Evolutionary conservation across 2,888 invertebrate species (phyloP).

Genomic region (Alentia gelatinosa): DNA sequence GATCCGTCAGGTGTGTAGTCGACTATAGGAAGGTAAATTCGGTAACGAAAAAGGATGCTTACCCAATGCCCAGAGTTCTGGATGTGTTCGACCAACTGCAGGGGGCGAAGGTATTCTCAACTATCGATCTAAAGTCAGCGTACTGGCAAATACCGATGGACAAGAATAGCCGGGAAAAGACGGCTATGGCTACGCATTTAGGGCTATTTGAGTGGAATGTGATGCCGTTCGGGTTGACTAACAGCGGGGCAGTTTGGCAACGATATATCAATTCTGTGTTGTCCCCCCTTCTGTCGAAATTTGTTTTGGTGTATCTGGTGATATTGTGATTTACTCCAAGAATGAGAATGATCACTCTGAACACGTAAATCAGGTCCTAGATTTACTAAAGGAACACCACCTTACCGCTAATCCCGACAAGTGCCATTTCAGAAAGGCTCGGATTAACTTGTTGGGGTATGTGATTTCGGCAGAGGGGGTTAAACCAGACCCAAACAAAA

Average conservation of each 20-base stretch:
- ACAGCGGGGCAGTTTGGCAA: background rate
- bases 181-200: background rate
- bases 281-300: background rate
- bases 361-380: background rate
- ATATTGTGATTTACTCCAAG: background rate
- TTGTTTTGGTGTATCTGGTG: background rate
- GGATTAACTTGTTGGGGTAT: background rate
- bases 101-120: background rate
- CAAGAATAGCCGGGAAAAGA: background rate
- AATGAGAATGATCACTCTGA: background rate
- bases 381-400: background rate
- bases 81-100: background rate
- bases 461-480: background rate
- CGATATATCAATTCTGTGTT: background rate
- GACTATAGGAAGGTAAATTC: background rate
- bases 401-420: background rate
- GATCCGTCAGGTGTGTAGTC: background rate
- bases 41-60: background rate
- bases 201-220: background rate
- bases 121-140: background rate
- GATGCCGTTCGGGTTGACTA: background rate
- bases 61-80: background rate
- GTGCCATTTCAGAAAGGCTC: background rate
- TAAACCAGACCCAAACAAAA: background rate
- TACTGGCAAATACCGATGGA: background rate